phyloP scores from a whole-genome alignment of 2,113 vertebrate genomes.

The Dromaius novaehollandiae region DNA sequence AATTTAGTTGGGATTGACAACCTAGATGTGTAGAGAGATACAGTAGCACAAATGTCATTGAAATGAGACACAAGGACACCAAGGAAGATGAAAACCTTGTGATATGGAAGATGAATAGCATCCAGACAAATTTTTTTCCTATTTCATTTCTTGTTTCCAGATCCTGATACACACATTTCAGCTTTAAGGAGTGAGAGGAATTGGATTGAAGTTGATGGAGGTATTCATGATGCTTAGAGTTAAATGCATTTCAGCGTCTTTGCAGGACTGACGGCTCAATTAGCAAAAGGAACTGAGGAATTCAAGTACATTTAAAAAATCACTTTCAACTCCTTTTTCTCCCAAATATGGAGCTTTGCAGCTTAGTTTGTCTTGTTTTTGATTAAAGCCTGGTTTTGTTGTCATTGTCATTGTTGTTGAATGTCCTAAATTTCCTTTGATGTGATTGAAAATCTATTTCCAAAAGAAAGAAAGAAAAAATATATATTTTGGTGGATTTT shows the following conservation, averaged over 20 bases:
- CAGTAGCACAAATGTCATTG: neutral
- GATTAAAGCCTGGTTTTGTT: neutral
- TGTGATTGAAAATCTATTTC: neutral
- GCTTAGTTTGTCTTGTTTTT: neutral
- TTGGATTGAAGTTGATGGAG: neutral
- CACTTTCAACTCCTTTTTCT: neutral
- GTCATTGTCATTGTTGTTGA: neutral
- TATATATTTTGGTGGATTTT: neutral
- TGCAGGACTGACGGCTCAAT: neutral
- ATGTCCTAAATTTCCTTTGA: neutral
- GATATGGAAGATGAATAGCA: neutral
- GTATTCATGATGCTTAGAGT: accelerated
- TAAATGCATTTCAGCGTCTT: neutral
- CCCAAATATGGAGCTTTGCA: neutral
- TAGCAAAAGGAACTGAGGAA: neutral
- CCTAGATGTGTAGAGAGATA: neutral
- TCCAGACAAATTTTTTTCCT: neutral
- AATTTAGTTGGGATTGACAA: neutral
- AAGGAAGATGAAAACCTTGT: neutral
- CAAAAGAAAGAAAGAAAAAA: neutral
- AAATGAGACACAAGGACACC: neutral
- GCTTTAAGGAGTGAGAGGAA: neutral
- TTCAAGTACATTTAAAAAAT: neutral
- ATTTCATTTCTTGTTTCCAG: neutral
- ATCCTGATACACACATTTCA: neutral